Evolutionary conservation across 2,113 vertebrate genomes (phyloP).

Genomic region (Toxostoma redivivum): DNA sequence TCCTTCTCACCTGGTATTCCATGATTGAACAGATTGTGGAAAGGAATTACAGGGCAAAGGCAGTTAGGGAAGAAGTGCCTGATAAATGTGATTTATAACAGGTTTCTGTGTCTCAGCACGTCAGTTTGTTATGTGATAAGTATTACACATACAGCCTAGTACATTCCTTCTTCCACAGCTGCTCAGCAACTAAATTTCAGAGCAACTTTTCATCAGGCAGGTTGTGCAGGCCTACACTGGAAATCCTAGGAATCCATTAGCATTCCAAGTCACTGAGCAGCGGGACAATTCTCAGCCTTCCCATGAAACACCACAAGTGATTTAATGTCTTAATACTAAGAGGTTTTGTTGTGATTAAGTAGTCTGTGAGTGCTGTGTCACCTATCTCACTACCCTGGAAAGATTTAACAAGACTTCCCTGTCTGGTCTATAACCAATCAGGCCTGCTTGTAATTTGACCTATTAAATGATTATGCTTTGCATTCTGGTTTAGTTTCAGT

Average conservation of each 20-base stretch:
- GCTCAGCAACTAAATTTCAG: not conserved
- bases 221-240: not conserved
- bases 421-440: not conserved
- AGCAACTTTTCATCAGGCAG: not conserved
- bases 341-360: not conserved
- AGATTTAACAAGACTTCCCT: not conserved
- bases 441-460: not conserved
- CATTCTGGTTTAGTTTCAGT: not conserved
- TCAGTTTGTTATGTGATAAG: not conserved
- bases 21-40: not conserved
- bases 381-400: not conserved
- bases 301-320: not conserved
- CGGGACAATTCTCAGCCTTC: not conserved
- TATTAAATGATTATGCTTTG: not conserved
- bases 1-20: not conserved
- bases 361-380: not conserved
- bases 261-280: not conserved
- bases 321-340: not conserved
- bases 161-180: not conserved
- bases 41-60: not conserved
- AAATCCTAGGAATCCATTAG: not conserved
- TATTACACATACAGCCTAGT: not conserved
- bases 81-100: not conserved
- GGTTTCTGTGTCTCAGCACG: not conserved
- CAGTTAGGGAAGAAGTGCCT: not conserved